These are phyloP conservation scores for Philhelius pedissequus DNA, from an alignment of 2,888 invertebrate species.

Conservation along the genomic window DNA sequence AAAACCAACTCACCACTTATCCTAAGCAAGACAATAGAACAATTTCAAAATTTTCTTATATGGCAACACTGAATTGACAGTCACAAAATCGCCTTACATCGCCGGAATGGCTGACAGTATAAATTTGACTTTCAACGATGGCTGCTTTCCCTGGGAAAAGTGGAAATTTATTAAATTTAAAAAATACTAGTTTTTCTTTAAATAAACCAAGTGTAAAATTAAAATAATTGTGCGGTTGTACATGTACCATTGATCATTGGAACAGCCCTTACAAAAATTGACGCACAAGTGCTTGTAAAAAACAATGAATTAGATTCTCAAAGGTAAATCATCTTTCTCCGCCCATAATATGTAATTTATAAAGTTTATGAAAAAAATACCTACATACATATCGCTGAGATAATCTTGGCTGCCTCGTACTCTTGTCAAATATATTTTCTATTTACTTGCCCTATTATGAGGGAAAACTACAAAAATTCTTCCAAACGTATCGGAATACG, in stretches of 20 bases:
- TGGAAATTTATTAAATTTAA: constrained; percentile 73
- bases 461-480: constrained; percentile 2
- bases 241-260: background rate
- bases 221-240: constrained; percentile 69
- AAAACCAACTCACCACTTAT: constrained; percentile 36
- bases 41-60: background rate
- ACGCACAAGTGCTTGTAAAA: constrained; percentile 3
- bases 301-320: constrained; percentile 53
- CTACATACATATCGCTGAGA: constrained; percentile 39
- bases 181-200: constrained; percentile 68
- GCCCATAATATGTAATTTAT: background rate
- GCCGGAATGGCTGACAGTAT: constrained; percentile 98
- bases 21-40: background rate
- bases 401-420: constrained; percentile 29
- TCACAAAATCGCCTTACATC: constrained; percentile 90
- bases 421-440: constrained; percentile 20
- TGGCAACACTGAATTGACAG: constrained; percentile 72
- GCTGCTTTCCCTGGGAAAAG: constrained; percentile 88
- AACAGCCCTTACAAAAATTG: background rate
- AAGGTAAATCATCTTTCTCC: constrained; percentile 49
- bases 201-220: constrained; percentile 76
- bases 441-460: background rate
- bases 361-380: background rate
- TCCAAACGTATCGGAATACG: background rate
- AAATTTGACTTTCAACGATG: constrained; percentile 93